Percentiles rank a stretch among this genome's conserved stretches.
Conservation (phyloP, 2,113 vertebrate species). For the Dascyllus trimaculatus region DNA sequence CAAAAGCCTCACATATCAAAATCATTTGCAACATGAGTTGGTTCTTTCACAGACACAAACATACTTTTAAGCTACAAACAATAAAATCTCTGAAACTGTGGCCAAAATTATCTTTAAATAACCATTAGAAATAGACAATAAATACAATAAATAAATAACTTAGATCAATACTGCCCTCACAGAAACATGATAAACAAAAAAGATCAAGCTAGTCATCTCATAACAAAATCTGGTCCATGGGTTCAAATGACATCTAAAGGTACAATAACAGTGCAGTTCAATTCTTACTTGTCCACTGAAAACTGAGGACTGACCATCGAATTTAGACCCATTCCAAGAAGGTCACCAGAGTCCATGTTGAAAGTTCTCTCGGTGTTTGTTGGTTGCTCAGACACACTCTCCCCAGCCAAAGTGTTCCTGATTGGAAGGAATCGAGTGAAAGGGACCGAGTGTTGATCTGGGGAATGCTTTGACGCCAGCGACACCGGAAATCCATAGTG, state of each 20-base stretch:
- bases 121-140: conserved; percentile 1
- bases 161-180: neutral
- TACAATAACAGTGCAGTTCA: neutral
- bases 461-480: conserved; percentile 64
- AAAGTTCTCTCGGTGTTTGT: conserved; percentile 22
- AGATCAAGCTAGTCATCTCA: neutral
- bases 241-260: neutral
- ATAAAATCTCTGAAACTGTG: neutral
- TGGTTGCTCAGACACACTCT: conserved; percentile 26
- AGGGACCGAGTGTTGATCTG: conserved; percentile 48
- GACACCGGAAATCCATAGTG: conserved; percentile 73
- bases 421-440: conserved; percentile 81
- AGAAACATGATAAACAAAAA: conserved; percentile 1
- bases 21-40: neutral
- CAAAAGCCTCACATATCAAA: neutral
- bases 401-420: conserved; percentile 37
- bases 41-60: neutral
- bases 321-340: conserved; percentile 65
- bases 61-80: neutral
- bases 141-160: conserved; percentile 72
- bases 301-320: conserved; percentile 73
- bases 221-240: conserved; percentile 14
- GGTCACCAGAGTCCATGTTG: conserved; percentile 74
- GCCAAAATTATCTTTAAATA: conserved; percentile 30
- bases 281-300: conserved; percentile 55